Evolutionary conservation across 2,888 invertebrate genomes (phyloP).

Genomic region (Andrena praecox): DNA sequence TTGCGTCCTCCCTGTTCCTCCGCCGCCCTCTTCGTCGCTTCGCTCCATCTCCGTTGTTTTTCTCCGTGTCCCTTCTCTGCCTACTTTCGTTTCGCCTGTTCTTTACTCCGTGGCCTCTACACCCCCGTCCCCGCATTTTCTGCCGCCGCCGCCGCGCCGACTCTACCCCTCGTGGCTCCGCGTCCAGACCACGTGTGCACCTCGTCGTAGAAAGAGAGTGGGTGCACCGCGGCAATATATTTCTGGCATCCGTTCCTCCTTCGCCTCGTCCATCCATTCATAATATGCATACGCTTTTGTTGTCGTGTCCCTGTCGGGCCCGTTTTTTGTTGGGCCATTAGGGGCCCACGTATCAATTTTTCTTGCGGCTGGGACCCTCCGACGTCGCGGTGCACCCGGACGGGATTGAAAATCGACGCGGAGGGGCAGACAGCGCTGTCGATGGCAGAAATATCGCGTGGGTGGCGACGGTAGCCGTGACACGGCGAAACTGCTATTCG

Average conservation of each 20-base stretch:
- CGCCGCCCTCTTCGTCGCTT: constrained; percentile 27
- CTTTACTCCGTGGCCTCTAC: constrained; percentile 46
- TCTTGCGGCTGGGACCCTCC: constrained; percentile 71
- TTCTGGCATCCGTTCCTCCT: constrained; percentile 81
- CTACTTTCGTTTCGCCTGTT: constrained; percentile 28
- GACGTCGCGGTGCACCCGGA: constrained; percentile 45
- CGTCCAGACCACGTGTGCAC: constrained; percentile 73
- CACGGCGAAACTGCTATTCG: constrained; percentile 1
- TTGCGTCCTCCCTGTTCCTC: constrained; percentile 25
- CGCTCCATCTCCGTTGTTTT: constrained; percentile 47
- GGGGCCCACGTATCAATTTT: constrained; percentile 83
- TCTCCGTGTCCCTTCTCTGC: constrained; percentile 48
- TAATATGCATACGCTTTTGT: constrained; percentile 83
- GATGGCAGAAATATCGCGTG: constrained; percentile 30
- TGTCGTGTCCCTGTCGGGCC: constrained; percentile 79
- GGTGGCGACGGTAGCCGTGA: constrained; percentile 24
- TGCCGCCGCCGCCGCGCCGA: constrained; percentile 26
- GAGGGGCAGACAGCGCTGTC: constrained; percentile 7
- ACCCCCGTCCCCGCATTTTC: constrained; percentile 21
- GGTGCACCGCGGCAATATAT: constrained; percentile 81
- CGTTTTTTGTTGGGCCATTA: constrained; percentile 82
- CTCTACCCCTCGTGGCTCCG: background rate
- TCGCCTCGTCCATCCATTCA: constrained; percentile 81
- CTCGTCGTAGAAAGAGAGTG: constrained; percentile 75
- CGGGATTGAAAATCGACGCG: constrained; percentile 46